phyloP scores from a whole-genome alignment of 2,888 invertebrate genomes.

The Siphlonurus alternatus region DNA sequence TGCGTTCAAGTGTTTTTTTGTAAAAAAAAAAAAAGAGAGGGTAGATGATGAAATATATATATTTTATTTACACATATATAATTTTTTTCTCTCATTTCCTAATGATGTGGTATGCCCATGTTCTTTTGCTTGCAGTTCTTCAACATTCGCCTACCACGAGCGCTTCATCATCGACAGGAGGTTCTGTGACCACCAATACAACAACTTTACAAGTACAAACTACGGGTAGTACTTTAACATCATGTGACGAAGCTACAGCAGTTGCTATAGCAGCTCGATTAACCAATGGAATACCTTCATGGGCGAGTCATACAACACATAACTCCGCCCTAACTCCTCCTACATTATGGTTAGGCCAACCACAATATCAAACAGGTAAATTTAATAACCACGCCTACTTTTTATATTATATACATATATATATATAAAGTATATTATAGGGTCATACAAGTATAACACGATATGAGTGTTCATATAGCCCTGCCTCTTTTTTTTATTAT shows the following conservation, averaged over 20 bases:
- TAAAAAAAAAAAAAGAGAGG: too few relatives aligned
- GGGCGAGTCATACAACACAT: conserved; percentile 36
- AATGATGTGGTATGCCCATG: too few relatives aligned
- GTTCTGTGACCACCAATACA: conserved; percentile 18
- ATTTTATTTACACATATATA: too few relatives aligned
- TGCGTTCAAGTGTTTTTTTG: too few relatives aligned
- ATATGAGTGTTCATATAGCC: too few relatives aligned
- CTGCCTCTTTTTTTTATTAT: too few relatives aligned
- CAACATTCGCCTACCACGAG: too few relatives aligned
- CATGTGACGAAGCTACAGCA: conserved; percentile 16
- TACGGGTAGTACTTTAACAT: conserved; percentile 32
- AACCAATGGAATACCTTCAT: conserved; percentile 33
- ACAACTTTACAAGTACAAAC: conserved; percentile 20
- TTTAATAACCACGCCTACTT: neutral
- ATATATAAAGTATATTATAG: too few relatives aligned
- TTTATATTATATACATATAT: neutral
- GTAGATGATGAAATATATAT: too few relatives aligned
- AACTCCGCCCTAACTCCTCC: conserved; percentile 23
- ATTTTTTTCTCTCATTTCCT: too few relatives aligned
- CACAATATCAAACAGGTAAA: conserved; percentile 8
- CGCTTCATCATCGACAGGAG: too few relatives aligned
- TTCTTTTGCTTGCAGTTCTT: neutral
- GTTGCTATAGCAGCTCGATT: conserved; percentile 15
- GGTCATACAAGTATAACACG: neutral
- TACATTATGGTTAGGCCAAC: conserved; percentile 43